Conservation (phyloP, 2,797 vertebrate species). For the Acipenser ruthenus region DNA sequence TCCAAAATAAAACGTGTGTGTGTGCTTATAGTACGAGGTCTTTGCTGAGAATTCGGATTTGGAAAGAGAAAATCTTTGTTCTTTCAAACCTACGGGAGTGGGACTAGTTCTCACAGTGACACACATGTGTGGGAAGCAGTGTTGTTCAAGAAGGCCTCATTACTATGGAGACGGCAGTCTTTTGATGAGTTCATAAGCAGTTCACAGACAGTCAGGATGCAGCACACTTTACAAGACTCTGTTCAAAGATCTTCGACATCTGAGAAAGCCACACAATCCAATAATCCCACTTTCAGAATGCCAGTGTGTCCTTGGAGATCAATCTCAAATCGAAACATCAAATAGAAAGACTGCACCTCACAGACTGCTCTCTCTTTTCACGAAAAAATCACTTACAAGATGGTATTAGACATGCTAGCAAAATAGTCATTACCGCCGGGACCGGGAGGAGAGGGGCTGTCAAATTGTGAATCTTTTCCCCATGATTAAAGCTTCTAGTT, state of each 20-base stretch:
- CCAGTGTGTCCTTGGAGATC: conserved; percentile 89
- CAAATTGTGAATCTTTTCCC: conserved; percentile 73
- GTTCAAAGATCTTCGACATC: conserved; percentile 98
- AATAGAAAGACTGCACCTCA: conserved; percentile 74
- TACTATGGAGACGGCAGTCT: conserved; percentile 81
- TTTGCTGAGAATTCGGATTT: conserved; percentile 23
- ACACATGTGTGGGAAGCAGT: conserved; percentile 62
- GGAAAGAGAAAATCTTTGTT: conserved; percentile 37
- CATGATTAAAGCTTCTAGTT: conserved; percentile 67
- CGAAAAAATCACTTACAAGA: conserved; percentile 80
- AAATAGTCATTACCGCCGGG: conserved; percentile 71
- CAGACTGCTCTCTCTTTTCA: conserved; percentile 67
- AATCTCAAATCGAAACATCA: conserved; percentile 98
- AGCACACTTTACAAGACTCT: conserved; percentile 91
- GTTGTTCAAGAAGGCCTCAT: conserved; percentile 61
- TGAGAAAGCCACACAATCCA: conserved; percentile 96
- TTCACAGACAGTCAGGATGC: conserved; percentile 80
- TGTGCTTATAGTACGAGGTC: no score
- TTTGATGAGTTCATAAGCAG: conserved; percentile 92
- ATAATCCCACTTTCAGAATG: conserved; percentile 99
- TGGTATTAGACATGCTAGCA: conserved; percentile 75
- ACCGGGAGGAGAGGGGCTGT: conserved; percentile 58
- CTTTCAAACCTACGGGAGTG: conserved; percentile 56
- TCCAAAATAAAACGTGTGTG: no score
- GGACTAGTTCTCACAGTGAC: conserved; percentile 51